Conservation (phyloP, 1,140 invertebrate species). For the Drosophila tropicalis region DNA sequence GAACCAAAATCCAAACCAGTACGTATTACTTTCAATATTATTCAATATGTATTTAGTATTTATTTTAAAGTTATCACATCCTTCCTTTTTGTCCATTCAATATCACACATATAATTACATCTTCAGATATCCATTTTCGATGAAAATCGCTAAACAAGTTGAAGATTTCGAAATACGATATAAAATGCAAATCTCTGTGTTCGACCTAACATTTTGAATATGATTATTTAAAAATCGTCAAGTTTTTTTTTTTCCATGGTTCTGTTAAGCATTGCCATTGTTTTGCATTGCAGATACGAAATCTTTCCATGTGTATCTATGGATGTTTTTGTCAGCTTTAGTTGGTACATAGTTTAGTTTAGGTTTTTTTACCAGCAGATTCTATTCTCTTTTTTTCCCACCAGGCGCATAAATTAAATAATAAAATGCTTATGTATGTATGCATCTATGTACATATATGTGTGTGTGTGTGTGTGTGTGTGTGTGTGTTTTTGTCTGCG, state of each 20-base stretch:
- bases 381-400: conserved; percentile 49
- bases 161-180: conserved; percentile 3
- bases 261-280: conserved; percentile 34
- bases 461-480: conserved; percentile 43
- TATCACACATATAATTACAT: no score
- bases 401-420: conserved; percentile 80
- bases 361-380: conserved; percentile 58
- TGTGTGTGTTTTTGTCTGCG: conserved; percentile 54
- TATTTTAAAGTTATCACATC: conserved; percentile 18
- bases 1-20: conserved; percentile 81
- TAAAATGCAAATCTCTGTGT: not conserved
- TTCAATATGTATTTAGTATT: conserved; percentile 17
- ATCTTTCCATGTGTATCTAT: conserved; percentile 44
- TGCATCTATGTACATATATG: conserved; percentile 48
- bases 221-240: not conserved
- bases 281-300: conserved; percentile 45
- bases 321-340: conserved; percentile 29
- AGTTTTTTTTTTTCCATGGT: not conserved
- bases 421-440: conserved; percentile 66
- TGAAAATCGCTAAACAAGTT: not conserved
- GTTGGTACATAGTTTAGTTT: conserved; percentile 44
- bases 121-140: not conserved
- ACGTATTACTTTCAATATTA: conserved; percentile 53
- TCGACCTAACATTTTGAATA: not conserved
- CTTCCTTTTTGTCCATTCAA: not conserved